These are phyloP conservation scores for Cercocebus atys DNA, from an alignment of 2,113 vertebrate genomes.

Conservation along the genomic window DNA sequence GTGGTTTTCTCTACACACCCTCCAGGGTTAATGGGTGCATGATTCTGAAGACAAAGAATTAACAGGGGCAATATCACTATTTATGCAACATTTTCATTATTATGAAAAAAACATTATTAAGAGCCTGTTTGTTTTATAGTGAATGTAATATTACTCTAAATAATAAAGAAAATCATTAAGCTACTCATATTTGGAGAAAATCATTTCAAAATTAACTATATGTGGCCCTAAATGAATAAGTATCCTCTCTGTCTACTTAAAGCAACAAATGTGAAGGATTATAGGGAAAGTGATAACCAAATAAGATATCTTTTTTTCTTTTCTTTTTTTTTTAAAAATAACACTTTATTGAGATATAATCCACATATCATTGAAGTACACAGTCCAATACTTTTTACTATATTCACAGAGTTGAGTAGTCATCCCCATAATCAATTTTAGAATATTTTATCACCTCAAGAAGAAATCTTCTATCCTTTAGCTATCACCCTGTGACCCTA, in stretches of 20 bases:
- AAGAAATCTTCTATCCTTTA: too few relatives aligned
- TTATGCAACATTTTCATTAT: background rate
- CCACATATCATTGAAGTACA: too few relatives aligned
- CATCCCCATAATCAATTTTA: too few relatives aligned
- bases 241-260: background rate
- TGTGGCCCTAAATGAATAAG: background rate
- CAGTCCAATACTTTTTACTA: too few relatives aligned
- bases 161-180: conserved; percentile 11
- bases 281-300: background rate
- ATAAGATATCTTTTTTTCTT: background rate
- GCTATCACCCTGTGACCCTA: too few relatives aligned
- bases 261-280: background rate
- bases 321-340: too few relatives aligned
- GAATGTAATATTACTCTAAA: background rate
- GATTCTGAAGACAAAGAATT: background rate
- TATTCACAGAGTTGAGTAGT: too few relatives aligned
- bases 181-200: background rate
- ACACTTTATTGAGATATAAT: too few relatives aligned
- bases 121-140: background rate
- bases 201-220: conserved; percentile 28
- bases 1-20: background rate
- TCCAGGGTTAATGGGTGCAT: background rate
- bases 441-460: too few relatives aligned
- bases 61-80: background rate
- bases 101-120: background rate